A percentile compares a stretch with the other conserved stretches of the same genome.
phyloP scores from a whole-genome alignment of 2,888 invertebrate species.

The Pseudococcus viburni region DNA sequence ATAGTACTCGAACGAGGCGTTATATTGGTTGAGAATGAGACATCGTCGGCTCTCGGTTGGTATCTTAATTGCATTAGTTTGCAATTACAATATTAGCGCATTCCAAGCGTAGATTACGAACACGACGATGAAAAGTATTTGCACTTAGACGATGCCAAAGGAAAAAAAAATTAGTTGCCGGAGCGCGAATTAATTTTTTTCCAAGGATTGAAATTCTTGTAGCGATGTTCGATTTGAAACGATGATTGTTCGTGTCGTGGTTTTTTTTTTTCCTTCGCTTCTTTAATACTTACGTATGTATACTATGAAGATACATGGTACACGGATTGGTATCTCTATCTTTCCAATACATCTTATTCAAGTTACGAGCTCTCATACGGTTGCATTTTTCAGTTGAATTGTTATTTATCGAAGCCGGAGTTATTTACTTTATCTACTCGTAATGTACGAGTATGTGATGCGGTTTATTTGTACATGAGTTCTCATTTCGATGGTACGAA shows the following conservation, averaged over 20 bases:
- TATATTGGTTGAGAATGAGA: conserved; percentile 21
- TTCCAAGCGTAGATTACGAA: conserved; percentile 8
- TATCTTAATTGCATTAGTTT: conserved; percentile 44
- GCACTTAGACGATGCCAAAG: not conserved
- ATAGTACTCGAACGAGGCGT: conserved; percentile 8
- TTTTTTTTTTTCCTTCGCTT: not conserved
- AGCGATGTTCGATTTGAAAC: not conserved
- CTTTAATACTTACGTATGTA: not conserved
- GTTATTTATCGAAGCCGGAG: conserved; percentile 28
- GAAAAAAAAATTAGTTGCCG: not conserved
- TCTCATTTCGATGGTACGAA: not conserved
- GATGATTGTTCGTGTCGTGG: conserved; percentile 18
- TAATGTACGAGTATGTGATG: not conserved
- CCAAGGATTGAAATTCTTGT: conserved; percentile 5
- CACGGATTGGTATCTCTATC: not conserved
- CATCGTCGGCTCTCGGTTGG: conserved; percentile 4
- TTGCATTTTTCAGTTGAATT: conserved; percentile 45
- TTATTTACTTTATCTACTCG: conserved; percentile 25
- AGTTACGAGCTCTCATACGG: conserved; percentile 1
- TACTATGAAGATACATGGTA: not conserved
- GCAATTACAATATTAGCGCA: conserved; percentile 44
- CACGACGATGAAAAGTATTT: not conserved
- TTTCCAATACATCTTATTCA: conserved; percentile 30
- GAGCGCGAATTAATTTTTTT: conserved; percentile 16
- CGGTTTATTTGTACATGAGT: conserved; percentile 32